phyloP scores from a whole-genome alignment of 2,888 invertebrate genomes.

The Raillietiella orientalis region DNA sequence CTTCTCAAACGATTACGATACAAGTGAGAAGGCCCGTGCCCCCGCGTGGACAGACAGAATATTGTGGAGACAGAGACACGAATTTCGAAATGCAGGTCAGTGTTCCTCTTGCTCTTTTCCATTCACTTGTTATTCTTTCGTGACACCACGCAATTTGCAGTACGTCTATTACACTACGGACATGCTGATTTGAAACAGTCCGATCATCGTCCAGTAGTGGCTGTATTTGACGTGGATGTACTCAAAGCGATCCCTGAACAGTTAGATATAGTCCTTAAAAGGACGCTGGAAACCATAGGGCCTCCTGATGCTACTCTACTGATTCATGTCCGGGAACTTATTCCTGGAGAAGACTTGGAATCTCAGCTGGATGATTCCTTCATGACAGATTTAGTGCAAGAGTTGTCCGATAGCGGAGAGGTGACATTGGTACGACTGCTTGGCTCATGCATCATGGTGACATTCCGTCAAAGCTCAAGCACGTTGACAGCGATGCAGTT shows the following conservation, averaged over 20 bases:
- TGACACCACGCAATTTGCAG: too few relatives aligned
- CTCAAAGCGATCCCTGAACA: conserved; percentile 39
- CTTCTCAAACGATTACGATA: conserved; percentile 95
- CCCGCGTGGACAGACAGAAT: conserved; percentile 97
- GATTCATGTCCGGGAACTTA: conserved; percentile 23
- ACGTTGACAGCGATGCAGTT: too few relatives aligned
- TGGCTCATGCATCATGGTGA: too few relatives aligned
- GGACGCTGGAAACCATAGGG: conserved; percentile 53
- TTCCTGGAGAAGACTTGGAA: conserved; percentile 13
- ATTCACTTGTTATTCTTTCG: too few relatives aligned
- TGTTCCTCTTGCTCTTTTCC: conserved; percentile 5
- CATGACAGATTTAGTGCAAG: conserved; percentile 41
- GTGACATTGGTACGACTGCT: conserved; percentile 66
- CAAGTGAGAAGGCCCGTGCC: conserved; percentile 82
- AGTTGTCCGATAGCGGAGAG: conserved; percentile 52
- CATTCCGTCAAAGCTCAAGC: too few relatives aligned
- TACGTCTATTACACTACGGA: too few relatives aligned
- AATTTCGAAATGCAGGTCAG: conserved; percentile 30
- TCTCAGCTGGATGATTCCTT: conserved; percentile 44
- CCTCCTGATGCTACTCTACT: conserved; percentile 85
- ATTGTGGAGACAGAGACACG: conserved; percentile 56
- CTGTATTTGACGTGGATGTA: conserved; percentile 58
- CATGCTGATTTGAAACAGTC: conserved; percentile 84
- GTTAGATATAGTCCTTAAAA: conserved; percentile 44
- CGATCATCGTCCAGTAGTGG: conserved; percentile 85